phyloP scores from a whole-genome alignment of 2,113 vertebrate genomes.

The Hyla sarda region DNA sequence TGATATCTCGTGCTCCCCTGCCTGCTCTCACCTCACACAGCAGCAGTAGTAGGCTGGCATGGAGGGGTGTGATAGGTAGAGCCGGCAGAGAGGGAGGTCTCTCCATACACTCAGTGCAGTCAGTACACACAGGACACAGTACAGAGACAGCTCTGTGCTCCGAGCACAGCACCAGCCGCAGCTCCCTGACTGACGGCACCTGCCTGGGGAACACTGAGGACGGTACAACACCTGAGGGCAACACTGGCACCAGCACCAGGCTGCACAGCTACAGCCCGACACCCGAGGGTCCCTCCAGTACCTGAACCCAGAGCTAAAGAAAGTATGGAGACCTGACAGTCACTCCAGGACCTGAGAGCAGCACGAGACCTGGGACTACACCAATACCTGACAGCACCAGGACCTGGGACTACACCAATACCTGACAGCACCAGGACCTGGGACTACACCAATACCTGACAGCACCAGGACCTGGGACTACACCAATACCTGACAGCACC shows the following conservation, averaged over 20 bases:
- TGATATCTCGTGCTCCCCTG: too few species aligned
- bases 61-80: constrained; percentile 24
- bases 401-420: too few species aligned
- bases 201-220: constrained; percentile 65
- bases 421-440: too few species aligned
- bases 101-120: constrained; percentile 62
- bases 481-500: too few species aligned
- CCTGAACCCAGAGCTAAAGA: not conserved
- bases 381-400: too few species aligned
- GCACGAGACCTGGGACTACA: too few species aligned
- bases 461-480: too few species aligned
- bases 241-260: constrained; percentile 1
- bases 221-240: constrained; percentile 64
- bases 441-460: too few species aligned
- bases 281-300: not conserved
- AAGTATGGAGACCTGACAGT: not conserved
- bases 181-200: too few species aligned
- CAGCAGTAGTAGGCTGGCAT: not conserved
- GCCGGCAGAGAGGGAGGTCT: constrained; percentile 55
- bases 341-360: not conserved
- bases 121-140: constrained; percentile 62
- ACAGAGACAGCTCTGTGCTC: constrained; percentile 84
- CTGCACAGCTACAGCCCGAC: not conserved
- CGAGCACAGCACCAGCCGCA: too few species aligned
- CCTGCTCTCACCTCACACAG: too few species aligned